Base-by-base conservation (phyloP, 1,140 invertebrate species). In the Ceratina calcarata region DNA sequence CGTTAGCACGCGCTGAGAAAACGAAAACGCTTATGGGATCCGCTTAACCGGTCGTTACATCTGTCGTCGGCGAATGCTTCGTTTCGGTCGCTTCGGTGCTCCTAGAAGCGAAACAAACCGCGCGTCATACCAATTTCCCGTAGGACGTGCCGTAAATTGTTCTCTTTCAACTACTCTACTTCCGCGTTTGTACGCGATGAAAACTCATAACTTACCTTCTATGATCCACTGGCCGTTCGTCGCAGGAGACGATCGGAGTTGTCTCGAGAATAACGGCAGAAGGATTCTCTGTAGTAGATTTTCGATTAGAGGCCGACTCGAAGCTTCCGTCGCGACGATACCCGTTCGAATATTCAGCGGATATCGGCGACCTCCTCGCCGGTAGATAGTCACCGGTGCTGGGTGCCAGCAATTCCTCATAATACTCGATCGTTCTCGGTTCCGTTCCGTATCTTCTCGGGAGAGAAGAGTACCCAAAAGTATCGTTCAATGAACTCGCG, bases 381-480 rank as follows among this genome's bases (percentile, higher is more conserved):
- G 87, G 75, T 1, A 89, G 71, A 66, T 89, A 89, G 45, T 91
- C 90, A 2, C 88, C 78, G 76, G 82, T 88, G 57, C 65, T 88
- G 20, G 92, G 91, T 2, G 91, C 81, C 24, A 93, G 65, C 6
- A 93, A 80, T 18, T 93, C 91, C 73, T 93, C 91, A 64, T 90
- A 93, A 67, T 93, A 93, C 32, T 91, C 89, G 0, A 92, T 86
- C 7, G 89, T 90, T 67, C 91, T 92, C 0, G 90, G 89, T 27
- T 90, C 87, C 0, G 82, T 68, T 4, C 82, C 86, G 24, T 89
- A 92, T 27, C 90, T 91, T 49, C 89, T 87, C 0, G 91, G 89
- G 20, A 92, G 49, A 15, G 75, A 61, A 6, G 72, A 64, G 18
- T 76, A 78, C 78, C 76, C 65, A 78, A 61, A 4, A 12, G 72